phyloP scores from a whole-genome alignment of 2,888 invertebrate species.

The Drosophila multiciliata region DNA sequence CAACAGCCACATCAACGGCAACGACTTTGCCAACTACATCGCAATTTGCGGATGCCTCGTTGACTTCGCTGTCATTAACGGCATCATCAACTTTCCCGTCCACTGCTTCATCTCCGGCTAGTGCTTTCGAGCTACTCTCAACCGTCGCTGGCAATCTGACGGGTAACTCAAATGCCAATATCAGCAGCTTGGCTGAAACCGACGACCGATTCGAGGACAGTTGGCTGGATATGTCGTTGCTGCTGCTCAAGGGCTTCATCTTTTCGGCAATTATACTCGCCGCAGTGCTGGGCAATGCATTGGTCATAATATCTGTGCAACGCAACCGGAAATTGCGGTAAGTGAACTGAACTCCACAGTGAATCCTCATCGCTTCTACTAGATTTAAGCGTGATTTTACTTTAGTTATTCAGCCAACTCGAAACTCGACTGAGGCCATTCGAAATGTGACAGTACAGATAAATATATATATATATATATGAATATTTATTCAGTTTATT shows the following conservation, averaged over 20 bases:
- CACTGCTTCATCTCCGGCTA: slow-evolving; percentile 33
- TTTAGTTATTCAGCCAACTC: neutral
- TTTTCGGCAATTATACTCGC: slow-evolving; percentile 95
- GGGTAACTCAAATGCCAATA: slow-evolving; percentile 52
- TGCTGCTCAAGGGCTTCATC: slow-evolving; percentile 90
- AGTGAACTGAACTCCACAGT: slow-evolving; percentile 46
- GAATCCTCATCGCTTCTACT: neutral
- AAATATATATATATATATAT: neutral
- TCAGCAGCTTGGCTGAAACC: slow-evolving; percentile 40
- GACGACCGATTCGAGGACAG: slow-evolving; percentile 64
- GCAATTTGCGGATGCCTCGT: slow-evolving; percentile 75
- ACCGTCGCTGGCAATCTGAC: slow-evolving; percentile 63
- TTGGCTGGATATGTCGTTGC: slow-evolving; percentile 87
- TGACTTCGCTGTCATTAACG: slow-evolving; percentile 73
- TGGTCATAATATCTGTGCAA: slow-evolving; percentile 88
- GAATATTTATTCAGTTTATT: neutral
- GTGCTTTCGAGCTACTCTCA: slow-evolving; percentile 57
- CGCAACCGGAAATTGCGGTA: slow-evolving; percentile 85
- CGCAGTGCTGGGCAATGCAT: slow-evolving; percentile 95
- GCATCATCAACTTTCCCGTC: slow-evolving; percentile 49
- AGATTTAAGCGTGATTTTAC: neutral
- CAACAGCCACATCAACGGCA: slow-evolving; percentile 21
- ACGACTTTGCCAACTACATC: slow-evolving; percentile 49
- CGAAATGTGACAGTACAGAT: neutral
- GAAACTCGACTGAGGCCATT: neutral